phyloP scores from a whole-genome alignment of 1,140 invertebrate species.

The Pachypsylla venusta region DNA sequence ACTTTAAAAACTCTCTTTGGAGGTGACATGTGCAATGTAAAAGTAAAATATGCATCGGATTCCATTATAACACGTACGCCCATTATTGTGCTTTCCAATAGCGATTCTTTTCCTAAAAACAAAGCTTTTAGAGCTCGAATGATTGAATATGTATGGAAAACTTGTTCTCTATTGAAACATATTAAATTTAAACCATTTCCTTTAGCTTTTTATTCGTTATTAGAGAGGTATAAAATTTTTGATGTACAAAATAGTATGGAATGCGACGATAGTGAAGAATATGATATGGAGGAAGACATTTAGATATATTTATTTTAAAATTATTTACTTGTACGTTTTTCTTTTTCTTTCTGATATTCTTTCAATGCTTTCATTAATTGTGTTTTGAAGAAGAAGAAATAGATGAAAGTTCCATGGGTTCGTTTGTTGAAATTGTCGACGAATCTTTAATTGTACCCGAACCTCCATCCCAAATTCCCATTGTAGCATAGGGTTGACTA shows the following conservation, averaged over 20 bases:
- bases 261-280: too few species aligned
- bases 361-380: background rate
- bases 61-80: conserved; percentile 15
- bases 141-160: conserved; percentile 8
- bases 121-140: conserved; percentile 13
- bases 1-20: conserved; percentile 23
- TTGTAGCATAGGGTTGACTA: background rate
- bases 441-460: background rate
- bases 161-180: background rate
- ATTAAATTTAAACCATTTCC: conserved; percentile 6
- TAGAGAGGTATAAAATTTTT: conserved; percentile 10
- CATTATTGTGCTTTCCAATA: conserved; percentile 19
- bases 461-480: background rate
- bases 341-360: background rate
- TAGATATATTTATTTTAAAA: too few species aligned
- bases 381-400: too few species aligned
- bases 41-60: conserved; percentile 17
- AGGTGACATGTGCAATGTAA: background rate
- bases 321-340: too few species aligned
- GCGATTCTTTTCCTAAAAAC: conserved; percentile 18
- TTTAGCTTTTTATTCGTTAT: conserved; percentile 6
- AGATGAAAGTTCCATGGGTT: too few species aligned
- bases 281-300: too few species aligned
- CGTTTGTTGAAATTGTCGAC: too few species aligned
- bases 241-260: too few species aligned